phyloP scores from a whole-genome alignment of 2,797 vertebrate species.

The Phataginus tetradactyla region DNA sequence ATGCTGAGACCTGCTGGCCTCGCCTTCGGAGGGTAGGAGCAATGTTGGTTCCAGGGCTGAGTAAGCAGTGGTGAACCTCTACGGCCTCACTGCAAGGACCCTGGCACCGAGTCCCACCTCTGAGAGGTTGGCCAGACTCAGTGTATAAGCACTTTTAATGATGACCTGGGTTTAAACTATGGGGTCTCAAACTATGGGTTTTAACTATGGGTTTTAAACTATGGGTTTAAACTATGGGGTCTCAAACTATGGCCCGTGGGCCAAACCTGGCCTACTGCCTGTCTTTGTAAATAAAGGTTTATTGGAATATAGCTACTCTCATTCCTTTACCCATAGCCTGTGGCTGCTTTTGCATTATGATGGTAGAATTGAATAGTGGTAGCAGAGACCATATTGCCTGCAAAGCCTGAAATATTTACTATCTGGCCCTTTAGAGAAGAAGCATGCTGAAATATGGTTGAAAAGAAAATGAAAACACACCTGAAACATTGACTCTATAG shows the following conservation, averaged over 20 bases:
- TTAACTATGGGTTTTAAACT: background rate
- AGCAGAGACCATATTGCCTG: background rate
- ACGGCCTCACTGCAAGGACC: background rate
- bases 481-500: background rate
- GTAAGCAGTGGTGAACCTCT: background rate
- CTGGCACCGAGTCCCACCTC: background rate
- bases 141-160: background rate
- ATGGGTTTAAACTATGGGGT: background rate
- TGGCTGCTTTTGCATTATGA: background rate
- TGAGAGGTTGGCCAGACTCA: background rate
- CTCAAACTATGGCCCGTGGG: background rate
- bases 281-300: conserved; percentile 31
- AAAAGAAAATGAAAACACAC: background rate
- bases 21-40: background rate
- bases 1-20: background rate
- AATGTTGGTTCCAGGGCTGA: background rate
- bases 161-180: background rate
- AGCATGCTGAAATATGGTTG: background rate
- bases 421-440: background rate
- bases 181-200: background rate
- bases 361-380: no score
- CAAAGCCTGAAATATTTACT: background rate
- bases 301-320: background rate
- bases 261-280: background rate
- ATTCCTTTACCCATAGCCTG: background rate